phyloP scores from a whole-genome alignment of 92 coral and sea anemone genomes.

The Phymanthus crucifer region DNA sequence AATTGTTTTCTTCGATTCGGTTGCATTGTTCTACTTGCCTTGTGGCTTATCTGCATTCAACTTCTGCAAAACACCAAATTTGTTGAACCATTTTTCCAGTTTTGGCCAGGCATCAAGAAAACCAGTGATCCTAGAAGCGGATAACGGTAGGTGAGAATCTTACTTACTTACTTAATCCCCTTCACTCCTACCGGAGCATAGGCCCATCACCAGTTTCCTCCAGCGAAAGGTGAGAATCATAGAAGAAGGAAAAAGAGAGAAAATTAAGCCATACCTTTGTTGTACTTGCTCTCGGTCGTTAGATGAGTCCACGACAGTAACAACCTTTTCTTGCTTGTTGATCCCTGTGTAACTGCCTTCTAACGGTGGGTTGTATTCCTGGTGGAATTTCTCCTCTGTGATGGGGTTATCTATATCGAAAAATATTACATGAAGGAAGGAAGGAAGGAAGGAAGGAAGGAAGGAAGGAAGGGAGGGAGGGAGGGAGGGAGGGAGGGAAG shows the following conservation, averaged over 20 bases:
- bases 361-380: slow-evolving; percentile 90
- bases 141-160: no score
- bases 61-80: slow-evolving; percentile 76
- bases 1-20: no score
- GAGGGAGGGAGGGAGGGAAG: no score
- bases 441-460: no score
- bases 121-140: slow-evolving; percentile 72
- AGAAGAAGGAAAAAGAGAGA: not conserved
- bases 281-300: slow-evolving; percentile 98
- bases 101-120: slow-evolving; percentile 96
- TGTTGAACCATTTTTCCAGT: slow-evolving; percentile 93
- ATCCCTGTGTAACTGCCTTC: slow-evolving; percentile 96
- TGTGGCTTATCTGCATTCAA: slow-evolving; percentile 70
- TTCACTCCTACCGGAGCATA: no score
- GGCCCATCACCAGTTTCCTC: no score
- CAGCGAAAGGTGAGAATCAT: no score
- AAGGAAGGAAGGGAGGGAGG: no score
- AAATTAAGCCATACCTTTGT: slow-evolving; percentile 60
- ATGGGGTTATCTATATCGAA: slow-evolving; percentile 70
- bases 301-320: slow-evolving; percentile 82
- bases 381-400: slow-evolving; percentile 79
- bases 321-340: slow-evolving; percentile 88
- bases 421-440: no score
- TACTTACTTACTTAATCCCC: no score
- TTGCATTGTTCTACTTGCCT: slow-evolving; percentile 49